These are phyloP conservation scores for Meloe dianella DNA, from an alignment of 2,888 invertebrate species.

Conservation along the genomic window DNA sequence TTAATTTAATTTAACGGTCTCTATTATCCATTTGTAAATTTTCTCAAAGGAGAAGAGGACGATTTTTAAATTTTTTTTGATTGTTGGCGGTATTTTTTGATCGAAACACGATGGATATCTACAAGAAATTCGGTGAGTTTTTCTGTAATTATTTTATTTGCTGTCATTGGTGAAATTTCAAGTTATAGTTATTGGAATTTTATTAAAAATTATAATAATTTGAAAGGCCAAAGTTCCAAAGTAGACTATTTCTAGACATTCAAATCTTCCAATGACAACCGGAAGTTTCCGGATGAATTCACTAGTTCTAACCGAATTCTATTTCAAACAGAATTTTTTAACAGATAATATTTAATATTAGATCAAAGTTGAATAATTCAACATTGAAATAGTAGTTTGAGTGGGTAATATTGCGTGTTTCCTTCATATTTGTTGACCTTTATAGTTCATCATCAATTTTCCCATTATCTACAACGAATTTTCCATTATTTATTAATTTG, in stretches of 20 bases:
- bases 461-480: not conserved
- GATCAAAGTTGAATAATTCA: not conserved
- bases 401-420: not conserved
- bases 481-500: not conserved
- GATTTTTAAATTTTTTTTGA: not conserved
- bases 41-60: not conserved
- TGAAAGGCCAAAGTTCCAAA: not conserved
- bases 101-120: constrained; percentile 33
- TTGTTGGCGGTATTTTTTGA: not conserved
- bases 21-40: not conserved
- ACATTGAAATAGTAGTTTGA: not conserved
- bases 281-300: not conserved
- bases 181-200: not conserved
- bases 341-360: not conserved
- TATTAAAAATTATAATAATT: not conserved
- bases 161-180: not conserved
- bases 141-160: constrained; percentile 4
- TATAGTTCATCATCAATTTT: not conserved
- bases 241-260: not conserved
- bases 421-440: not conserved
- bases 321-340: not conserved
- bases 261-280: not conserved
- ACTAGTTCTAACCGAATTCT: not conserved
- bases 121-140: constrained; percentile 41
- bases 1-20: not conserved